phyloP scores from a whole-genome alignment of 1,140 invertebrate genomes.

The Diorhabda elongata region DNA sequence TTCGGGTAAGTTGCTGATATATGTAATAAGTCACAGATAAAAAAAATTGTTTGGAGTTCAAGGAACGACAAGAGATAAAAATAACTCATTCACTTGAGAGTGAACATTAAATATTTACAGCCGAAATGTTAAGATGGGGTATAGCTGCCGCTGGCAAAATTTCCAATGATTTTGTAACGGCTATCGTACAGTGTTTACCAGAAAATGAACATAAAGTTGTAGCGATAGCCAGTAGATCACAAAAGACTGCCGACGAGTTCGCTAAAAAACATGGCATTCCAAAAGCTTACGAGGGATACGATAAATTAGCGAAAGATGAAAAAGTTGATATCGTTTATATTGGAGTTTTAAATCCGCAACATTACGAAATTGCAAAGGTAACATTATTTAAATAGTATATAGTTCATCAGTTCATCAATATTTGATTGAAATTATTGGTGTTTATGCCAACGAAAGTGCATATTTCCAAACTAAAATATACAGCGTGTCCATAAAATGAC shows the following conservation, averaged over 20 bases:
- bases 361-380: constrained; percentile 59
- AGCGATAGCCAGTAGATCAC: constrained; percentile 69
- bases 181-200: constrained; percentile 61
- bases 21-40: too few relatives aligned
- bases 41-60: too few relatives aligned
- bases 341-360: constrained; percentile 65
- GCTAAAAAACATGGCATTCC: constrained; percentile 66
- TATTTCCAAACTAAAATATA: neutral
- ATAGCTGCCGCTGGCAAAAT: constrained; percentile 70
- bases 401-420: neutral
- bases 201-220: constrained; percentile 62
- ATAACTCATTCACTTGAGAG: too few relatives aligned
- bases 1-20: too few relatives aligned
- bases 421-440: neutral
- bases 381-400: neutral
- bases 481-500: too few relatives aligned
- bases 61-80: too few relatives aligned
- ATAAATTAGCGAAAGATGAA: constrained; percentile 64
- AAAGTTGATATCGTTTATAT: constrained; percentile 81
- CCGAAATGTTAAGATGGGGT: constrained; percentile 56
- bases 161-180: constrained; percentile 71
- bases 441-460: neutral
- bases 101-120: too few relatives aligned
- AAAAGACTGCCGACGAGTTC: constrained; percentile 68
- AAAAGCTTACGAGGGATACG: constrained; percentile 71